Percentiles rank a stretch among this genome's conserved stretches.
These are phyloP conservation scores for Erithacus rubecula DNA, from an alignment of 2,797 vertebrate species.

Conservation along the genomic window DNA sequence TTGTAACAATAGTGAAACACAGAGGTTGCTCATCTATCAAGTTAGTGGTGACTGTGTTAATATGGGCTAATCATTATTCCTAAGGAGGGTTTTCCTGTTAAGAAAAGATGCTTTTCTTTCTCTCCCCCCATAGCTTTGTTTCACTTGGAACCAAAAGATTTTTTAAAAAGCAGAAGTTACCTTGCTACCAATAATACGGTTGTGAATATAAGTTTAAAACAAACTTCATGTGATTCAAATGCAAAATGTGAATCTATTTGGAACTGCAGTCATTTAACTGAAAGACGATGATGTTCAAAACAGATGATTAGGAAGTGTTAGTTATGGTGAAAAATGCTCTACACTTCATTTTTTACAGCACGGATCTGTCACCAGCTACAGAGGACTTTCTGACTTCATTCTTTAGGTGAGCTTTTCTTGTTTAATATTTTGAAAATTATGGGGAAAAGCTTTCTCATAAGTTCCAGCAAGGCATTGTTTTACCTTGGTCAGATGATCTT, in stretches of 20 bases:
- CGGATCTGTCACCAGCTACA: not conserved
- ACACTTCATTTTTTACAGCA: not conserved
- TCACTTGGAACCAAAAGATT: not conserved
- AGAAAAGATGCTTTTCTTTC: not conserved
- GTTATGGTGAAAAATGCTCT: not conserved
- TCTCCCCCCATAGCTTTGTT: not conserved
- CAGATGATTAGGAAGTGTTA: not conserved
- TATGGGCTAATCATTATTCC: not conserved
- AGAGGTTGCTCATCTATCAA: not conserved
- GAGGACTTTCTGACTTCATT: not conserved
- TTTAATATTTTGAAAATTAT: not conserved
- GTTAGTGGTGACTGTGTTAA: not conserved
- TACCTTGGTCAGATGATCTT: not conserved
- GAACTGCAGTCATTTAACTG: not conserved
- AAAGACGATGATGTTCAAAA: not conserved
- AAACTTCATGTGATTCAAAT: accelerated
- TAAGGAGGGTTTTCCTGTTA: not conserved
- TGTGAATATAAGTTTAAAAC: not conserved
- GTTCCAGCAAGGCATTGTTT: not conserved
- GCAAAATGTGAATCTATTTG: not conserved
- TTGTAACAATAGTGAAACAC: not conserved
- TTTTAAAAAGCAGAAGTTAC: not conserved
- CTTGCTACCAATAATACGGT: not conserved
- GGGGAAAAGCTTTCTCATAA: not conserved
- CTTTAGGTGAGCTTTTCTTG: not conserved